Base-by-base conservation (phyloP, 2,113 vertebrate species). In the Bubo scandiacus region DNA sequence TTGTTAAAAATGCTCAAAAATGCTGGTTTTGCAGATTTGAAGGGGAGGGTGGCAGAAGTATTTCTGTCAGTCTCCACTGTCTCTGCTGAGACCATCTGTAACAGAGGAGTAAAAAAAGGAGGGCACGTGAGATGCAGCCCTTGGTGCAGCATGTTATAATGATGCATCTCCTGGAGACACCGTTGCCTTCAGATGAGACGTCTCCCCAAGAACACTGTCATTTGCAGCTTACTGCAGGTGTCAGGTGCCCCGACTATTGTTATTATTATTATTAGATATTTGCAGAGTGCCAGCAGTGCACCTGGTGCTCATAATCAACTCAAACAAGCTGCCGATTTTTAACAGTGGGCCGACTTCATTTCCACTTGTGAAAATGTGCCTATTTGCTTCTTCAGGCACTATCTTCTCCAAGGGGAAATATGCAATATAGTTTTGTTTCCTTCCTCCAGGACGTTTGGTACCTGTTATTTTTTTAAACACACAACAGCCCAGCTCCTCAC, bases 121-220 rank as follows among this genome's bases (percentile, higher is more conserved):
- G 81, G 58, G 42, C 62, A 38, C 32, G 45, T 12, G n/a, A 94
- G 55, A 72, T 23, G 29, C 63, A 66, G 70, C 45, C 58, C 2
- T 17, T 17, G 12, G 34, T 55, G 27, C 61, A 59, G 81, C 13
- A 9, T 47, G 45, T 61, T 67, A 26, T 72, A 90, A 92, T 67
- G 58, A 62, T 38, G 63, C 67, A 72, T 43, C 68, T 77, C 83
- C 66, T 51, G 68, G 88, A 81, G 91, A 94, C 81, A 88, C 45
- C 11, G 1, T 57, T 80, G 38, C 71, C 47, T 82, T 95, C 9
- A 3, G 73, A 81, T 34, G 79, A 95, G 74, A 73, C 5, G 1
- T 88, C 34, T 95, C 78, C 84, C 70, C 52, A 79, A 94, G 93
- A 98, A 92, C 82, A 88, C 75, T 88, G 95, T 96, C 93, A 97